Evolutionary conservation across 2,888 invertebrate species (phyloP).

Genomic region (Melanostoma mellinum): DNA sequence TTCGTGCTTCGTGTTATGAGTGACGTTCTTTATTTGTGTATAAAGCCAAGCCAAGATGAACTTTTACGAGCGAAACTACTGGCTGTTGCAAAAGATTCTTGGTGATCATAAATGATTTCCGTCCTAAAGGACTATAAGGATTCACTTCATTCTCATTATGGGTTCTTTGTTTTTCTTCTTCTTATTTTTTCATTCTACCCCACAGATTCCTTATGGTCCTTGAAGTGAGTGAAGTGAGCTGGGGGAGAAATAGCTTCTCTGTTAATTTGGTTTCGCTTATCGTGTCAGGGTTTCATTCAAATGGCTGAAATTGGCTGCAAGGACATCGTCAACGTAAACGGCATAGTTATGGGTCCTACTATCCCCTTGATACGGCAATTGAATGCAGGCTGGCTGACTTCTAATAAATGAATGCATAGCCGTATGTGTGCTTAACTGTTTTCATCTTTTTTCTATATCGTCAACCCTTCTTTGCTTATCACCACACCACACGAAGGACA

Average conservation of each 20-base stretch:
- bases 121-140: slow-evolving; percentile 60
- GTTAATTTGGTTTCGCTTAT: slow-evolving; percentile 58
- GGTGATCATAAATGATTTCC: slow-evolving; percentile 65
- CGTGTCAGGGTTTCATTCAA: neutral
- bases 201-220: slow-evolving; percentile 12
- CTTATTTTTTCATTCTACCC: neutral
- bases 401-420: neutral
- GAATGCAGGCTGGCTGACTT: slow-evolving; percentile 39
- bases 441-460: neutral
- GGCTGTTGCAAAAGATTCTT: slow-evolving; percentile 36
- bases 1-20: slow-evolving; percentile 12
- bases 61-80: slow-evolving; percentile 48
- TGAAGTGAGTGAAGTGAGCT: no score
- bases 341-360: slow-evolving; percentile 17
- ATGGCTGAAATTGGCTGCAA: slow-evolving; percentile 3
- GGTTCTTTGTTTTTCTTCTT: slow-evolving; percentile 19
- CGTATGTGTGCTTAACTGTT: neutral
- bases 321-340: slow-evolving; percentile 37
- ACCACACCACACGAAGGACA: slow-evolving; percentile 43
- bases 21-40: slow-evolving; percentile 17
- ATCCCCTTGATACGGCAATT: slow-evolving; percentile 58
- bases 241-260: slow-evolving; percentile 33
- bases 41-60: slow-evolving; percentile 15
- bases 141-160: slow-evolving; percentile 47
- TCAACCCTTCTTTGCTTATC: slow-evolving; percentile 37